These are phyloP conservation scores for Craseonycteris thonglongyai DNA, from an alignment of 2,113 vertebrate species.

Conservation along the genomic window DNA sequence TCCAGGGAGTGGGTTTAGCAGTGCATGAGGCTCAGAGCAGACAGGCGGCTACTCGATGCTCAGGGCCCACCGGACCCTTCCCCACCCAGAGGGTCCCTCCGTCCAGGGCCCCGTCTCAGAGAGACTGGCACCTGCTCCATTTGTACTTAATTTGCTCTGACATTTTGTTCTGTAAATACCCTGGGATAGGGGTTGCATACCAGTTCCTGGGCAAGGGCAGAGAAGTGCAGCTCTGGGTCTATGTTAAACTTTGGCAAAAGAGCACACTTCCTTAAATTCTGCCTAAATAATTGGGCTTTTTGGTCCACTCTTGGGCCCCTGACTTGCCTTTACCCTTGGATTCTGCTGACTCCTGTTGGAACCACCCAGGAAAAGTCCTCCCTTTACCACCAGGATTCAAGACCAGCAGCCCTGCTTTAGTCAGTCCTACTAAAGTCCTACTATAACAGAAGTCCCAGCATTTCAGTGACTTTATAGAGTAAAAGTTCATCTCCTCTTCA, in stretches of 20 bases:
- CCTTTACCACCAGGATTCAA: background rate
- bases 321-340: too few relatives aligned
- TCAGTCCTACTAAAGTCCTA: background rate
- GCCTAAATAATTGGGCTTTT: background rate
- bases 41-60: background rate
- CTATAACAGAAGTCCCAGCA: accelerated
- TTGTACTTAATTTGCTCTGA: background rate
- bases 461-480: background rate
- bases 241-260: background rate
- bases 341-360: background rate
- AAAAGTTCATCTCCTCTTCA: background rate
- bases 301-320: background rate
- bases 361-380: background rate
- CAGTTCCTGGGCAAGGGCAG: background rate
- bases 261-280: background rate
- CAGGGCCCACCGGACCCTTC: background rate
- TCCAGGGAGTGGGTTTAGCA: background rate
- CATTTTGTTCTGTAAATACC: background rate
- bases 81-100: background rate
- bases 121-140: background rate
- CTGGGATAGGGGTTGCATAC: background rate
- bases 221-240: background rate
- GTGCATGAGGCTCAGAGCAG: background rate
- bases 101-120: background rate
- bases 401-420: background rate